phyloP scores from a whole-genome alignment of 2,113 vertebrate genomes.

The Rhineura floridana region DNA sequence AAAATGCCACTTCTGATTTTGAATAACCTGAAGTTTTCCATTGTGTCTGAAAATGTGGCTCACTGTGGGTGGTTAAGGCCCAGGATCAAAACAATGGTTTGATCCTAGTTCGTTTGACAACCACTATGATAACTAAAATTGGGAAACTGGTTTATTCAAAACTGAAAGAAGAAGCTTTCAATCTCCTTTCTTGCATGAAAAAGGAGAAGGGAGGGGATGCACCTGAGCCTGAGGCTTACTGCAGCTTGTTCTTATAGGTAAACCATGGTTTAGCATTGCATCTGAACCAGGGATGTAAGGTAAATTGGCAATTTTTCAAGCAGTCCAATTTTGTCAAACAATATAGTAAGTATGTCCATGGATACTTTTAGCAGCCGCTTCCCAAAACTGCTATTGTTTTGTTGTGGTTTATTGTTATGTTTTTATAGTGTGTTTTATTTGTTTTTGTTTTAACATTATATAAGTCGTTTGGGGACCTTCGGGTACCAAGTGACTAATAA shows the following conservation, averaged over 20 bases:
- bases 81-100: background rate
- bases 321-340: background rate
- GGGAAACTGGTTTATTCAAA: background rate
- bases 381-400: no score
- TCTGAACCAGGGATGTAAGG: background rate
- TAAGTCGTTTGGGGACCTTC: no score
- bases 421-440: no score
- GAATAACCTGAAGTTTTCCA: background rate
- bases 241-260: background rate
- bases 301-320: slow-evolving; percentile 4
- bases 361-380: background rate
- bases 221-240: background rate
- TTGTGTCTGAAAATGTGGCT: background rate
- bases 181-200: background rate
- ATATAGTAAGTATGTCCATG: background rate
- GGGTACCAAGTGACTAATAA: no score
- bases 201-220: background rate
- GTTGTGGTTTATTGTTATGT: no score
- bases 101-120: background rate
- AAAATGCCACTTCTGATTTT: background rate
- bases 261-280: background rate
- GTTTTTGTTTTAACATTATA: no score
- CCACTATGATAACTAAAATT: no score
- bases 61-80: background rate
- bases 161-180: background rate